Conservation (phyloP, 2,797 vertebrate genomes). For the Champsocephalus esox region DNA sequence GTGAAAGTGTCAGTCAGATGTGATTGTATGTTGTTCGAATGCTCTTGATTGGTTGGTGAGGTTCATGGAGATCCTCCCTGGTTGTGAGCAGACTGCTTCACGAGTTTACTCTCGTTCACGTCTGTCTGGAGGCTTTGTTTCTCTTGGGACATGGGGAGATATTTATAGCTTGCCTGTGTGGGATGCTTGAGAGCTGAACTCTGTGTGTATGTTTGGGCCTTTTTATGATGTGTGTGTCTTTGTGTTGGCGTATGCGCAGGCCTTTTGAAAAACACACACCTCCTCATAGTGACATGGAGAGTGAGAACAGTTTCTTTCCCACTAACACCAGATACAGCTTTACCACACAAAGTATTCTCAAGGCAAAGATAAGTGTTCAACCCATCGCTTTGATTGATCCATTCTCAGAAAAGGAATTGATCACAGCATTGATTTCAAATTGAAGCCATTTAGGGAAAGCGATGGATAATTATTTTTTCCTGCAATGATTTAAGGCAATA, state of each 20-base stretch:
- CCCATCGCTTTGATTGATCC: not conserved
- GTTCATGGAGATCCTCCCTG: not conserved
- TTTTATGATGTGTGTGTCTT: slow-evolving; percentile 27
- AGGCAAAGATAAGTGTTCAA: not conserved
- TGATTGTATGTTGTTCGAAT: not conserved
- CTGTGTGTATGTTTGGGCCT: slow-evolving; percentile 20
- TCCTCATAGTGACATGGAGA: slow-evolving; percentile 31
- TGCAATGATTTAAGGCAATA: too few relatives aligned
- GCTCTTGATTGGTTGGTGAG: not conserved
- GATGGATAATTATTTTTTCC: too few relatives aligned
- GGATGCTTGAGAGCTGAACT: slow-evolving; percentile 53
- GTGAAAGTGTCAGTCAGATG: not conserved
- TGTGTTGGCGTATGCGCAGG: not conserved
- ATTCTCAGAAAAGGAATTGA: not conserved
- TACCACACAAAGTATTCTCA: not conserved
- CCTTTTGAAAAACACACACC: slow-evolving; percentile 5
- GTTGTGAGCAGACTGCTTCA: not conserved
- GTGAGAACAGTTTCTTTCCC: slow-evolving; percentile 70
- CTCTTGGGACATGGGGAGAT: slow-evolving; percentile 60
- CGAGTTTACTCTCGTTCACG: slow-evolving; percentile 8
- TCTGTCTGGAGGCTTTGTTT: slow-evolving; percentile 50
- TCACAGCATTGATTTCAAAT: too few relatives aligned
- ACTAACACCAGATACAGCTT: slow-evolving; percentile 26
- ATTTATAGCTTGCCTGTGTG: slow-evolving; percentile 76
- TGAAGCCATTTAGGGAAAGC: too few relatives aligned